These are phyloP conservation scores for Brachionus angularis DNA, from an alignment of 1,140 invertebrate species.

Conservation along the genomic window DNA sequence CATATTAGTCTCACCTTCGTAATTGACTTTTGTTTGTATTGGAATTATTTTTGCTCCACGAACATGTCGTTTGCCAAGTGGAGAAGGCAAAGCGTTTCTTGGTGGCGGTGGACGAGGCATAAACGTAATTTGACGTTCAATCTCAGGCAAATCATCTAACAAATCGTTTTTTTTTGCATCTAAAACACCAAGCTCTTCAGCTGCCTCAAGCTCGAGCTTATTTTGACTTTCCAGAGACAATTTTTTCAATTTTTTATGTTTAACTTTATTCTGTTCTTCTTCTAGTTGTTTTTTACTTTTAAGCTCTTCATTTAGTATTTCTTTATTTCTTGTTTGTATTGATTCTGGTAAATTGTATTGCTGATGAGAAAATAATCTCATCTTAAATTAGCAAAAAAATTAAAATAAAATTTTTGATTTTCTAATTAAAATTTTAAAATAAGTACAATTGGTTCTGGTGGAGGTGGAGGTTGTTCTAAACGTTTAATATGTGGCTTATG, in stretches of 20 bases:
- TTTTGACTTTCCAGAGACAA: neutral
- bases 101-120: slow-evolving; percentile 3
- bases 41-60: slow-evolving; percentile 23
- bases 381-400: slow-evolving; percentile 28
- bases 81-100: neutral
- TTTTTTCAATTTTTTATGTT: slow-evolving; percentile 7
- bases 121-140: slow-evolving; percentile 3
- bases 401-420: neutral
- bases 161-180: slow-evolving; percentile 20
- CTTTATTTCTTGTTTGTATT: slow-evolving; percentile 30
- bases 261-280: neutral
- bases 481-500: slow-evolving; percentile 42
- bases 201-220: neutral
- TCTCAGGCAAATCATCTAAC: neutral
- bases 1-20: slow-evolving; percentile 20
- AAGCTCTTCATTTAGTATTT: slow-evolving; percentile 13
- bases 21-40: slow-evolving; percentile 16
- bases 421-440: too few relatives aligned
- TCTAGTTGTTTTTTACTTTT: slow-evolving; percentile 30
- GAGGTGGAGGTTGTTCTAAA: slow-evolving; percentile 14
- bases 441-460: slow-evolving; percentile 28
- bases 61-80: neutral
- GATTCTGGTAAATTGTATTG: slow-evolving; percentile 18
- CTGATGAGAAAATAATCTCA: slow-evolving; percentile 28
- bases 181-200: slow-evolving; percentile 17